Conservation (phyloP, 1,140 invertebrate species). For the Brachionus asplanchnoidis region DNA sequence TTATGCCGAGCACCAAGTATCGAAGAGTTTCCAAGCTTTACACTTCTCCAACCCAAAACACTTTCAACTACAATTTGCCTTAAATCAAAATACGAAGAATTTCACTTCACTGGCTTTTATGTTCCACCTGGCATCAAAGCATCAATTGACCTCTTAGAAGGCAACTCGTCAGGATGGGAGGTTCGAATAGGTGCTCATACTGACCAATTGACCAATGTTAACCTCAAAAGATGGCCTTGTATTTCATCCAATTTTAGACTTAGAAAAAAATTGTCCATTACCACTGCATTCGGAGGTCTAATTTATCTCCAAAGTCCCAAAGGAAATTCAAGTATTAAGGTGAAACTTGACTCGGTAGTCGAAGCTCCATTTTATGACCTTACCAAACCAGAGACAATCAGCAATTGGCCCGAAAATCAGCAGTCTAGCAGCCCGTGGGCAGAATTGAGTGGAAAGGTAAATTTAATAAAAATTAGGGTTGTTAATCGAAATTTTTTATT, state of each 20-base stretch:
- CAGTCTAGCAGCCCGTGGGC: not conserved
- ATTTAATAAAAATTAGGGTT: not conserved
- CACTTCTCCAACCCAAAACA: not conserved
- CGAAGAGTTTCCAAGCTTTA: constrained; percentile 27
- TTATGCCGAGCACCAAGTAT: not conserved
- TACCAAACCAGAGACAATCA: not conserved
- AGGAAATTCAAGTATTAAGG: constrained; percentile 4
- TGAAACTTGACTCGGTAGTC: constrained; percentile 5
- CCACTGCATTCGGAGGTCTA: constrained; percentile 10
- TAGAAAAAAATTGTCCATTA: not conserved
- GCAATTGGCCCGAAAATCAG: not conserved
- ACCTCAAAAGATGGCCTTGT: not conserved
- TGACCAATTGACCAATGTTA: not conserved
- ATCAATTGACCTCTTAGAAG: not conserved
- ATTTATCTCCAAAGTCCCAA: constrained; percentile 29
- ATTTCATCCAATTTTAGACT: constrained; percentile 3
- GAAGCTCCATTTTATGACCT: constrained; percentile 19
- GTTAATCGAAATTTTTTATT: too few species aligned
- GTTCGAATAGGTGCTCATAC: constrained; percentile 30
- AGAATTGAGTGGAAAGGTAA: constrained; percentile 34
- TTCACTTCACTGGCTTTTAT: constrained; percentile 34
- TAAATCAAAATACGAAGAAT: constrained; percentile 19
- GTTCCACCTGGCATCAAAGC: not conserved
- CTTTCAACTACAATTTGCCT: not conserved
- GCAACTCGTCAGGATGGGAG: constrained; percentile 12